Evolutionary conservation across 1,140 invertebrate species (phyloP).

Genomic region (Drosophila suzukii): DNA sequence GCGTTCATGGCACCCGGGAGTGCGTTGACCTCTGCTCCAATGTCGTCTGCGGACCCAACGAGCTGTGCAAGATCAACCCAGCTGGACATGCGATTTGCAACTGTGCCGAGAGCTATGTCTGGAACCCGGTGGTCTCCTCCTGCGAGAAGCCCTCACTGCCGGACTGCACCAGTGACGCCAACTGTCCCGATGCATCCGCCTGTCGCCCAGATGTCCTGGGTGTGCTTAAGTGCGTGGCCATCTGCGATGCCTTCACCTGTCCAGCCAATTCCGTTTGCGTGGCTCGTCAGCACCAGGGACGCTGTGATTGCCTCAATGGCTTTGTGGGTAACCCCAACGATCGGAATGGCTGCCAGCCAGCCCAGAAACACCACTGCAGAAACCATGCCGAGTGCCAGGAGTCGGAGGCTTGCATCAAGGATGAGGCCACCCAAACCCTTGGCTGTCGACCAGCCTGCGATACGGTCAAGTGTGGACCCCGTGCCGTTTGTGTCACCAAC

Average conservation of each 20-base stretch:
- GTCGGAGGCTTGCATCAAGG: constrained; percentile 89
- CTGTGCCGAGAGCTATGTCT: constrained; percentile 90
- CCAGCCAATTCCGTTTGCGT: constrained; percentile 92
- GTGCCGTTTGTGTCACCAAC: constrained; percentile 93
- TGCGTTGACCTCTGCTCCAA: constrained; percentile 92
- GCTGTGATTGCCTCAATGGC: constrained; percentile 92
- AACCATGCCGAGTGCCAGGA: constrained; percentile 92
- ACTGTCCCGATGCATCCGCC: constrained; percentile 89
- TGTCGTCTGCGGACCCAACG: constrained; percentile 92
- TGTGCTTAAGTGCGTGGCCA: constrained; percentile 91
- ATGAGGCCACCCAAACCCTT: constrained; percentile 82
- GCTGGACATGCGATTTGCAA: constrained; percentile 89
- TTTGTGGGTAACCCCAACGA: constrained; percentile 95
- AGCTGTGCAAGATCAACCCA: constrained; percentile 89
- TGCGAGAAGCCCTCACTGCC: constrained; percentile 94
- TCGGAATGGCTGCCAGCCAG: constrained; percentile 91
- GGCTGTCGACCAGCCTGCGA: constrained; percentile 92
- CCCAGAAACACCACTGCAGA: constrained; percentile 90
- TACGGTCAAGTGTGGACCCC: constrained; percentile 91
- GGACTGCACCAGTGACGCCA: constrained; percentile 89
- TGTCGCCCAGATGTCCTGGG: constrained; percentile 93
- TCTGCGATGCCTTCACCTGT: constrained; percentile 92
- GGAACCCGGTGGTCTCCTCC: constrained; percentile 91
- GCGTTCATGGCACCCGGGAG: constrained; percentile 87
- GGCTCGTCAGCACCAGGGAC: constrained; percentile 89